Evolutionary conservation across 2,113 vertebrate genomes (phyloP), one percentile per base, ranked within the genome.

Genomic region (Sclerurus mexicanus): DNA sequence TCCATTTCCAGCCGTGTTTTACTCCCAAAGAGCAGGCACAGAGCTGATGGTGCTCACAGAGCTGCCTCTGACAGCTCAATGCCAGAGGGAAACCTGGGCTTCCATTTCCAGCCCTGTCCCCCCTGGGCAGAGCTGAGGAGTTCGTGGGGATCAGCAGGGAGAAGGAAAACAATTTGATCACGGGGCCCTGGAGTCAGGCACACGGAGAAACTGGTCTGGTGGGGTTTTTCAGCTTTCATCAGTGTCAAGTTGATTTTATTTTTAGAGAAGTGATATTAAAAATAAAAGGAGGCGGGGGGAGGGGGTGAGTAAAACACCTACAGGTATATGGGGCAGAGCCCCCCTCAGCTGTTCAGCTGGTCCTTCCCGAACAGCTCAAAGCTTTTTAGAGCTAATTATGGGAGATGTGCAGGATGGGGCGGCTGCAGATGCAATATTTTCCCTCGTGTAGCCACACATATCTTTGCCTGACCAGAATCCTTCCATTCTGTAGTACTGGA

Each of bases 111-210:
- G 96, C 92, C 95, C 82, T 94, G 98, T 98, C 95, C 97, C 96
- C 96, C 49, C 20, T 31, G 60, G 96, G 96, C 94, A 77, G 85
- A 86, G 80, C 81, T 18, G 40, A 93, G 73, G 84, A 95, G 94
- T 95, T 98, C 58, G 55, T 47, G 25, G 72, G 80, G 93, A 97
- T 93, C 74, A 25, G 93, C 85, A 28, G 85, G 89, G 95, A 97
- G 96, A 95, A 85, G 87, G 94, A 97, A 97, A 98, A 97, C 98
- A 96, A 97, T 98, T 98, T 97, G 97, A 97, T 97, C 90, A 88
- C 59, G 96, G 93, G 85, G 50, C 98, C 97, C 97, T 95, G 76
- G 95, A 98, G 98, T 96, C 97, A 98, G 95, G 82, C 56, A 17
- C 87, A 69, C 3, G 60, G 90, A 89, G 83, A 79, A 77, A 76